phyloP scores from a whole-genome alignment of 1,140 invertebrate species.

The Aradophagus sp. region DNA sequence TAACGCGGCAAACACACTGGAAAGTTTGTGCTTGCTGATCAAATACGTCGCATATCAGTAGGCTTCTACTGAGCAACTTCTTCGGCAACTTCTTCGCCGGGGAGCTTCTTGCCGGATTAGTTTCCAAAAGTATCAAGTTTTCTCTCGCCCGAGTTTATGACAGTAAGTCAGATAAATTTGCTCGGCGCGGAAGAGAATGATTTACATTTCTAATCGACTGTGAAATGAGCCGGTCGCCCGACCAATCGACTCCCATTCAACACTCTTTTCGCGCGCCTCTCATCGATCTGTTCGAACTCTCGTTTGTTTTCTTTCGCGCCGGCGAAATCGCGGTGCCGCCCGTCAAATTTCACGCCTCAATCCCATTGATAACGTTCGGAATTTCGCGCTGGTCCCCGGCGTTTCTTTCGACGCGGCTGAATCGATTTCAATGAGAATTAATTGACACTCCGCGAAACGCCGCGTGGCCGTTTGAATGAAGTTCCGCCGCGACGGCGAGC shows the following conservation, averaged over 20 bases:
- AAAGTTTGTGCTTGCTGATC: conserved; percentile 50
- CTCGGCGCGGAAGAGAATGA: conserved; percentile 41
- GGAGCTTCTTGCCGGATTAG: conserved; percentile 55
- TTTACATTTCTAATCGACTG: conserved; percentile 58
- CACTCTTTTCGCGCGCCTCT: conserved; percentile 23
- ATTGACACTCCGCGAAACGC: no score
- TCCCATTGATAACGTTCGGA: no score
- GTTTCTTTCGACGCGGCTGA: no score
- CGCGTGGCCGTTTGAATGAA: no score
- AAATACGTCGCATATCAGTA: conserved; percentile 56
- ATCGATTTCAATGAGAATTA: no score
- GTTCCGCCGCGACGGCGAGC: no score
- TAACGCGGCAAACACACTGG: conserved; percentile 43
- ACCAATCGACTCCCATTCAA: conserved; percentile 41
- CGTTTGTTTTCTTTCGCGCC: conserved; percentile 1
- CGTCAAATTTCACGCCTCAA: no score
- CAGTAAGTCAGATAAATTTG: conserved; percentile 56
- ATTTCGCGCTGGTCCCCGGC: no score
- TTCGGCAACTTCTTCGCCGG: conserved; percentile 35
- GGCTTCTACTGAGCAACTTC: conserved; percentile 53
- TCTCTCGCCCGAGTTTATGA: conserved; percentile 46
- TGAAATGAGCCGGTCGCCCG: conserved; percentile 51
- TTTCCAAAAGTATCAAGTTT: conserved; percentile 57
- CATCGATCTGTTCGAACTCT: neutral
- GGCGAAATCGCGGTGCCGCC: conserved; percentile 1